These are phyloP conservation scores for Hippocampus abdominalis DNA, from an alignment of 2,113 vertebrate species.

Conservation along the genomic window DNA sequence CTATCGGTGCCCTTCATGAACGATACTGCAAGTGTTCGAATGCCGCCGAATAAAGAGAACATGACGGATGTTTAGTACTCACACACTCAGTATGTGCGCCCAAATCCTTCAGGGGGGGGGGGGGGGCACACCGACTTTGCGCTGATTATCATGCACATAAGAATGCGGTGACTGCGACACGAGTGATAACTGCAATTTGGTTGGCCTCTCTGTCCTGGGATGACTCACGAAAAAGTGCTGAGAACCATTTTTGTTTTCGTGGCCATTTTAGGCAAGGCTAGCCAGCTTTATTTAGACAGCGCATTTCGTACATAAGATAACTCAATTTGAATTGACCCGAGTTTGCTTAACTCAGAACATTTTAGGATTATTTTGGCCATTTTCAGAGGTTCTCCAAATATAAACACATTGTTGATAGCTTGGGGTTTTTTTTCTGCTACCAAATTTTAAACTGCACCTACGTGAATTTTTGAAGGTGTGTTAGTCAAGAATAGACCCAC, in stretches of 20 bases:
- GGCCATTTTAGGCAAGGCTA: too few species aligned
- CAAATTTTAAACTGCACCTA: not conserved
- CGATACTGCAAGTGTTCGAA: constrained; percentile 30
- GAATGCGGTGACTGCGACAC: not conserved
- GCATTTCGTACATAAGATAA: too few species aligned
- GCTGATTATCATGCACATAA: not conserved
- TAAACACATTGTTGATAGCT: too few species aligned
- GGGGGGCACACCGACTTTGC: too few species aligned
- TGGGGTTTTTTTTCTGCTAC: not conserved
- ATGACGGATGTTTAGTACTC: constrained; percentile 58
- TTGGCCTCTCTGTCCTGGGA: not conserved
- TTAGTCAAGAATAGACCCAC: not conserved
- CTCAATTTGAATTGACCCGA: too few species aligned
- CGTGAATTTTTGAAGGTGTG: not conserved
- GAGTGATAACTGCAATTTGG: not conserved
- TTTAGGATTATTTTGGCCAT: too few species aligned
- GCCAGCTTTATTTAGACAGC: too few species aligned
- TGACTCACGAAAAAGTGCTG: not conserved
- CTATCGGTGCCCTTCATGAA: constrained; percentile 43
- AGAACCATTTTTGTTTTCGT: not conserved
- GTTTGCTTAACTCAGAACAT: too few species aligned
- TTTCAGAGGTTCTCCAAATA: too few species aligned
- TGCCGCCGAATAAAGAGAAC: constrained; percentile 19
- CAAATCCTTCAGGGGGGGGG: not conserved
- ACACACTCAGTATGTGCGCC: constrained; percentile 6